These are phyloP conservation scores for Cecidostiba fungosa DNA, from an alignment of 2,888 invertebrate genomes.

Conservation along the genomic window DNA sequence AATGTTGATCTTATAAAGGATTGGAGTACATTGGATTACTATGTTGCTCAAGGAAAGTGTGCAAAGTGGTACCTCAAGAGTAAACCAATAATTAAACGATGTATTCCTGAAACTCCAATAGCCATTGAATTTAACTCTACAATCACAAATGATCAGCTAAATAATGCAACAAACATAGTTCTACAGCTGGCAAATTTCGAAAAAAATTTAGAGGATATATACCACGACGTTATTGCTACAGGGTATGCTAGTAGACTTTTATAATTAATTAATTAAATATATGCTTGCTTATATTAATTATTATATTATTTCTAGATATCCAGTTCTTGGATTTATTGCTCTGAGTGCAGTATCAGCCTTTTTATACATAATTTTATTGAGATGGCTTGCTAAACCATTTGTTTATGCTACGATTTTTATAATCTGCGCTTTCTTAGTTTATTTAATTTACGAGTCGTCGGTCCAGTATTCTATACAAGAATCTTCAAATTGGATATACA, in stretches of 20 bases:
- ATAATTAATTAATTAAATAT: constrained; percentile 17
- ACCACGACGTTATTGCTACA: constrained; percentile 55
- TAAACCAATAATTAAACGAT: constrained; percentile 82
- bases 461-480: constrained; percentile 62
- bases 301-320: constrained; percentile 84
- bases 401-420: constrained; percentile 92
- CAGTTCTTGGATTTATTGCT: constrained; percentile 85
- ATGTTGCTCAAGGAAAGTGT: constrained; percentile 84
- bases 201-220: constrained; percentile 72
- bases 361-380: constrained; percentile 92
- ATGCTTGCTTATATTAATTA: constrained; percentile 66
- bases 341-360: constrained; percentile 87
- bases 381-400: constrained; percentile 93
- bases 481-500: constrained; percentile 81
- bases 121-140: constrained; percentile 72
- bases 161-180: constrained; percentile 79
- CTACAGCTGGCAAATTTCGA: constrained; percentile 81
- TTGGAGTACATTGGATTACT: constrained; percentile 78
- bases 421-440: constrained; percentile 85
- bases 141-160: constrained; percentile 77
- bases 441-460: constrained; percentile 81
- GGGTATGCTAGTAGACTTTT: constrained; percentile 50
- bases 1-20: constrained; percentile 77
- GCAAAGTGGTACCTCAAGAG: constrained; percentile 87
- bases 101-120: constrained; percentile 77